These are phyloP conservation scores for Otocyon megalotis DNA, from an alignment of 2,113 vertebrate species.

Conservation along the genomic window DNA sequence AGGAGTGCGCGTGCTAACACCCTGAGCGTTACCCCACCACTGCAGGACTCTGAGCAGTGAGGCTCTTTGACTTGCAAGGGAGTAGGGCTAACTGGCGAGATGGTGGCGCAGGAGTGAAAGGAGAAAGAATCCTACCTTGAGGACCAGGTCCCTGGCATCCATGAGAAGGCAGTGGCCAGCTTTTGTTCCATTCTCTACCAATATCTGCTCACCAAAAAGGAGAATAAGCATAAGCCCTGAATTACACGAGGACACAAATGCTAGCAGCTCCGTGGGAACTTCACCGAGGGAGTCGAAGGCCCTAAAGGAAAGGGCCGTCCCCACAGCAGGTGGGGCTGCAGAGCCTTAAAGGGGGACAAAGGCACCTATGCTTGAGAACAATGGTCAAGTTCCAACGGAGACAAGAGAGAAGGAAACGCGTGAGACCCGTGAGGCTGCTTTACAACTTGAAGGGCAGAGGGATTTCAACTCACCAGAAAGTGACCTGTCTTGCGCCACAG, in stretches of 20 bases:
- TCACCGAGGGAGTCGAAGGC: not conserved
- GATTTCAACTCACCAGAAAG: slow-evolving; percentile 89
- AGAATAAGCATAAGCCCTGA: not conserved
- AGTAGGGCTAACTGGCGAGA: not conserved
- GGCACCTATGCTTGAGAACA: not conserved
- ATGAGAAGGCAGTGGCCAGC: slow-evolving; percentile 93
- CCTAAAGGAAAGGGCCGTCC: not conserved
- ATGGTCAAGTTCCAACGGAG: not conserved
- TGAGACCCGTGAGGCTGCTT: not conserved
- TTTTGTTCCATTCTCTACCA: slow-evolving; percentile 94
- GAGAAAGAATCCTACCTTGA: slow-evolving; percentile 83
- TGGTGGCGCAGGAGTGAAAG: not conserved
- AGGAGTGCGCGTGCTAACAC: not conserved
- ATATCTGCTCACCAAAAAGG: slow-evolving; percentile 84
- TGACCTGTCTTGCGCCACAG: slow-evolving; percentile 93
- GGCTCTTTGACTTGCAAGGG: slow-evolving; percentile 4
- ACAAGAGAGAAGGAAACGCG: slow-evolving; percentile 16
- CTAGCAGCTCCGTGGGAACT: not conserved
- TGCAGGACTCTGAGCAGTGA: not conserved
- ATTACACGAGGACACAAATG: not conserved
- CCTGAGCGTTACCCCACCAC: not conserved
- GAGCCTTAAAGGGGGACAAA: not conserved
- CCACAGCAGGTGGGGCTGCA: not conserved
- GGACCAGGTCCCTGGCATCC: slow-evolving; percentile 91
- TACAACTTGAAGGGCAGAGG: not conserved